phyloP scores from a whole-genome alignment of 2,113 vertebrate species.

The Neolamprologus toae region DNA sequence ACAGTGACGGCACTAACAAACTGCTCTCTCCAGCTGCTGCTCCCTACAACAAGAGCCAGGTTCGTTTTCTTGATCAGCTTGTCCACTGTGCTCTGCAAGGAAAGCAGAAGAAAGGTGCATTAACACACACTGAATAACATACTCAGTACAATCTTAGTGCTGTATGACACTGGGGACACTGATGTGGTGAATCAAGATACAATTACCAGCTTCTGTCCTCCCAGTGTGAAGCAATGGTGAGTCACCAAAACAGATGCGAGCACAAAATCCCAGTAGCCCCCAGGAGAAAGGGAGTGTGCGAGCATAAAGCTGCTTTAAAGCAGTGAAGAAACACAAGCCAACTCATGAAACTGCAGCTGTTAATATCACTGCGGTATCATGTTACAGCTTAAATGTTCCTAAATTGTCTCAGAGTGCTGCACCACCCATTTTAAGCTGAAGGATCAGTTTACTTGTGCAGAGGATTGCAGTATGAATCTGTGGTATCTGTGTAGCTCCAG shows the following conservation, averaged over 20 bases:
- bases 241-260: conserved; percentile 3
- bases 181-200: background rate
- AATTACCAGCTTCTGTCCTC: background rate
- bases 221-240: background rate
- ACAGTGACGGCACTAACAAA: conserved; percentile 82
- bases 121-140: background rate
- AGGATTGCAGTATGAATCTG: background rate
- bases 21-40: conserved; percentile 82
- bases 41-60: conserved; percentile 80
- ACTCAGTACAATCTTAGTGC: background rate
- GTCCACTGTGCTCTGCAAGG: conserved; percentile 77
- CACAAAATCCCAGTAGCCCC: background rate
- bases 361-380: background rate
- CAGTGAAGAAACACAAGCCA: background rate
- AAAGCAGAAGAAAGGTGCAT: background rate
- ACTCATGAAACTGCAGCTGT: background rate
- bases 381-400: background rate
- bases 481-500: background rate
- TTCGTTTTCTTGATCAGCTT: conserved; percentile 84
- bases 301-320: background rate
- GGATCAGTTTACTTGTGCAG: background rate
- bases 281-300: background rate
- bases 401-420: background rate
- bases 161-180: background rate
- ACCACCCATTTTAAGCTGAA: background rate